Conservation (phyloP, 2,888 invertebrate genomes). For the Biston betularia region DNA sequence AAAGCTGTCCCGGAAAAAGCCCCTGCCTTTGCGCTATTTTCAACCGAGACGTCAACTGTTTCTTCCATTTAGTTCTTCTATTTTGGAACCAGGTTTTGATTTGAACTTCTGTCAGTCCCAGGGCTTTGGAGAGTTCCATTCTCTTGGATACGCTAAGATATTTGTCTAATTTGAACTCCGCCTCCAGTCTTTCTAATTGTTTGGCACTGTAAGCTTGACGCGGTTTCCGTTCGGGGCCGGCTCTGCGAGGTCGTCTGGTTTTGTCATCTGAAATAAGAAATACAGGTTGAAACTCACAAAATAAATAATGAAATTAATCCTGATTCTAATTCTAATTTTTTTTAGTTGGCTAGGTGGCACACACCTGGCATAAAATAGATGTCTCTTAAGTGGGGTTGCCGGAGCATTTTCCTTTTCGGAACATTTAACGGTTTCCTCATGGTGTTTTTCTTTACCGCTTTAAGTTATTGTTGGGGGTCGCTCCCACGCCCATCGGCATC, state of each 20-base stretch:
- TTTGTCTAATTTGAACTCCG: constrained; percentile 98
- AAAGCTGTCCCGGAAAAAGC: constrained; percentile 89
- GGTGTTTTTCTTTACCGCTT: no score
- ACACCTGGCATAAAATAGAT: no score
- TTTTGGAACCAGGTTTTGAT: constrained; percentile 99
- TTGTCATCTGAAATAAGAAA: constrained; percentile 88
- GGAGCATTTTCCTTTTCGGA: no score
- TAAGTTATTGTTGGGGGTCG: no score
- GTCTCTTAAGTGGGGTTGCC: no score
- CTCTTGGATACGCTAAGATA: constrained; percentile 98
- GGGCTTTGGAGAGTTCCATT: constrained; percentile 95
- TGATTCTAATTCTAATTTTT: no score
- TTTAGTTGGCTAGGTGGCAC: no score
- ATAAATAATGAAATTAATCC: no score
- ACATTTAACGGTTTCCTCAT: no score
- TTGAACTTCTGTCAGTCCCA: constrained; percentile 96
- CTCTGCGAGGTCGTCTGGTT: constrained; percentile 92
- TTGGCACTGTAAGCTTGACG: constrained; percentile 98
- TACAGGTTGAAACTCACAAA: neutral
- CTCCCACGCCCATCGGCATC: no score
- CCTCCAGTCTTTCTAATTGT: constrained; percentile 95
- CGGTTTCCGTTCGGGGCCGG: constrained; percentile 96
- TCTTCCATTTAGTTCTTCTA: constrained; percentile 98
- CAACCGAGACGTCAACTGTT: constrained; percentile 95
- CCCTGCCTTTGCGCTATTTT: constrained; percentile 96